A percentile compares a stretch with the other conserved stretches of the same genome.
Conservation (phyloP, 2,888 invertebrate species). For the Hedya salicella region DNA sequence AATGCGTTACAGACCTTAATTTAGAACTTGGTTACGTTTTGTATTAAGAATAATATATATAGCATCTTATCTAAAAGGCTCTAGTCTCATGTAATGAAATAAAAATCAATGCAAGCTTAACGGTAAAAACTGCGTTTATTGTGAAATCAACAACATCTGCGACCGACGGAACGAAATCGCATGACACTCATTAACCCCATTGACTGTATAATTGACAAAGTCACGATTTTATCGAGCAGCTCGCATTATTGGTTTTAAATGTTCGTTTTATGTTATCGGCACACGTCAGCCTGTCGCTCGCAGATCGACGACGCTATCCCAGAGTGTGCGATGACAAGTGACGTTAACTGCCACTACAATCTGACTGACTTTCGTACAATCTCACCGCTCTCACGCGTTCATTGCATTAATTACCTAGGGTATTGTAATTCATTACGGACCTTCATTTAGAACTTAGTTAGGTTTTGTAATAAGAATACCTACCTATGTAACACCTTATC, state of each 20-base stretch:
- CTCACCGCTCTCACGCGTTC: slow-evolving; percentile 29
- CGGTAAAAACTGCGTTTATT: slow-evolving; percentile 3
- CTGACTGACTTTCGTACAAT: too few species aligned
- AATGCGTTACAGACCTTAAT: slow-evolving; percentile 11
- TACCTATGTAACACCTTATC: too few species aligned
- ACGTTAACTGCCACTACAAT: slow-evolving; percentile 57
- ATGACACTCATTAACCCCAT: slow-evolving; percentile 68
- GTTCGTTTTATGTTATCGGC: slow-evolving; percentile 66
- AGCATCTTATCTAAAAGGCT: too few species aligned
- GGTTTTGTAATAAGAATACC: too few species aligned
- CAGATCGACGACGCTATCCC: slow-evolving; percentile 48
- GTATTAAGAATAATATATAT: too few species aligned
- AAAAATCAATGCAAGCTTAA: not conserved
- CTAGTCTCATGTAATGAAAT: too few species aligned
- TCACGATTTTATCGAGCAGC: slow-evolving; percentile 61
- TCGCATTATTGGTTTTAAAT: slow-evolving; percentile 72
- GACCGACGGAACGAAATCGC: slow-evolving; percentile 48
- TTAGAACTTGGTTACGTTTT: too few species aligned
- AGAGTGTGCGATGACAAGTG: slow-evolving; percentile 51
- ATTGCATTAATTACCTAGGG: slow-evolving; percentile 30
- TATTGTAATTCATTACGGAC: slow-evolving; percentile 13
- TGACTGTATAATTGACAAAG: slow-evolving; percentile 72
- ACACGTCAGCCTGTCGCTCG: slow-evolving; percentile 62
- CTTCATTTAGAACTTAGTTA: too few species aligned
- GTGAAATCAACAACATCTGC: not conserved